phyloP scores from a whole-genome alignment of 2,113 vertebrate species.

The Galeopterus variegatus region DNA sequence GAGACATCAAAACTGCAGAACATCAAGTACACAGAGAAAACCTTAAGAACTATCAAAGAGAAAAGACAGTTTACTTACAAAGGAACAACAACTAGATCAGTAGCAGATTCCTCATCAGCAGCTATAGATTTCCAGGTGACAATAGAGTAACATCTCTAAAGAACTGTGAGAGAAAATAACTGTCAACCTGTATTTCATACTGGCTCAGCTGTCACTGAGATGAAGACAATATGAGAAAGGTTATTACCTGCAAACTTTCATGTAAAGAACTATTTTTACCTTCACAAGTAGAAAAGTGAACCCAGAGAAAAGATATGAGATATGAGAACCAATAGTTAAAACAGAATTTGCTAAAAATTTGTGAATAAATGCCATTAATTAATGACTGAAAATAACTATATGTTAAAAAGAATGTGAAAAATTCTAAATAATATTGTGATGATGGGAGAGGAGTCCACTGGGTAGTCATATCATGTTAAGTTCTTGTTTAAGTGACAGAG shows the following conservation, averaged over 20 bases:
- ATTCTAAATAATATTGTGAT: neutral
- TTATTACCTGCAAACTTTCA: neutral
- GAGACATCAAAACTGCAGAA: neutral
- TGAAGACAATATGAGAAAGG: neutral
- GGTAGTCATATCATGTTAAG: neutral
- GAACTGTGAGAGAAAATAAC: neutral
- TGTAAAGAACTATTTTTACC: neutral
- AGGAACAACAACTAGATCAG: neutral
- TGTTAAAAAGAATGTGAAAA: slow-evolving; percentile 7
- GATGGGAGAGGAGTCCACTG: neutral
- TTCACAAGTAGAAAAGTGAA: neutral
- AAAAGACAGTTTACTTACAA: neutral
- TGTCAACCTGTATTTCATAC: neutral
- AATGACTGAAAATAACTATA: neutral
- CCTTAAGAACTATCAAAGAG: neutral
- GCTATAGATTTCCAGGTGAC: neutral
- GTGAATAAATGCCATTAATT: neutral
- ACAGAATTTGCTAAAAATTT: slow-evolving; percentile 36
- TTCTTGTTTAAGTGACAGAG: neutral
- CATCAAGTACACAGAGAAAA: neutral
- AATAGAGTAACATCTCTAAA: neutral
- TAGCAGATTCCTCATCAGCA: neutral
- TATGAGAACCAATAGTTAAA: neutral
- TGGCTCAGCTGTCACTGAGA: neutral
- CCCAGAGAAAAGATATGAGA: neutral